phyloP scores from a whole-genome alignment of 2,113 vertebrate genomes.

The Rattus rattus region DNA sequence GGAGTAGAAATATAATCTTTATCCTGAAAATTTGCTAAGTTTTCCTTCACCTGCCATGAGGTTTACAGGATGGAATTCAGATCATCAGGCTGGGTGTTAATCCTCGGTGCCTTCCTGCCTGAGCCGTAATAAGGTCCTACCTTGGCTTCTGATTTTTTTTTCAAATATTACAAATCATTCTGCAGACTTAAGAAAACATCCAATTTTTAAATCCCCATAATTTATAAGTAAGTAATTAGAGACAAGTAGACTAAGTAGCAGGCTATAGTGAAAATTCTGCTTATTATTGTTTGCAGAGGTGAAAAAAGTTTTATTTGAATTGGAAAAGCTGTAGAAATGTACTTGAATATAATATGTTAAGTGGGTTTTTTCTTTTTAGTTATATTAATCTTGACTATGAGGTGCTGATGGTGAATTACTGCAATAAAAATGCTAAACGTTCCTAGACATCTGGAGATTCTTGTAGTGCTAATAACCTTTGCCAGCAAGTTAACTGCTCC shows the following conservation, averaged over 20 bases:
- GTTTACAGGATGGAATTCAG: background rate
- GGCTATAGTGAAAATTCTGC: background rate
- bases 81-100: background rate
- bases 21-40: background rate
- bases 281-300: background rate
- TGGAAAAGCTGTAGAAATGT: background rate
- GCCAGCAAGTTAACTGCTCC: constrained; percentile 43
- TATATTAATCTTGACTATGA: background rate
- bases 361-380: background rate
- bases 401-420: background rate
- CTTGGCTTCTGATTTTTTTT: background rate
- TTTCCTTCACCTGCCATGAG: background rate
- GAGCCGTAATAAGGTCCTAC: background rate
- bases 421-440: constrained; percentile 23
- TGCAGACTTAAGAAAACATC: background rate
- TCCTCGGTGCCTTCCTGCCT: background rate
- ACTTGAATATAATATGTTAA: background rate
- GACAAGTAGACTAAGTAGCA: background rate
- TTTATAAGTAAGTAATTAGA: background rate
- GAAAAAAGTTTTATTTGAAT: no score
- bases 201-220: background rate
- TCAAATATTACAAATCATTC: background rate
- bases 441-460: constrained; percentile 38
- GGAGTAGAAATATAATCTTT: background rate
- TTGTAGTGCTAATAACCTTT: constrained; percentile 53